Evolutionary conservation across 2,888 invertebrate species (phyloP).

Genomic region (Polia nebulosa): DNA sequence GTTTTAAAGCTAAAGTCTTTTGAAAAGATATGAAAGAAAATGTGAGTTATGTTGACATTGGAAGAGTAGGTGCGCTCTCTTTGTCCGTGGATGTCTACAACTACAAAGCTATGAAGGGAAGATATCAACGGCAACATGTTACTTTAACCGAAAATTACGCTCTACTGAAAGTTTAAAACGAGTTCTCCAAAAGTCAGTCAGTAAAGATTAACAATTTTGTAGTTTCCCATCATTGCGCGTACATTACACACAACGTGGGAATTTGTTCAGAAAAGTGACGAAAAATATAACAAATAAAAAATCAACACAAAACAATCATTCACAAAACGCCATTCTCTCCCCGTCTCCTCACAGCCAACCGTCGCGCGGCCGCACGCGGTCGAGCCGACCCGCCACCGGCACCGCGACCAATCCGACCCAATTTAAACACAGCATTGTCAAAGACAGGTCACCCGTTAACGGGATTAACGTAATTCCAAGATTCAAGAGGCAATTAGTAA

Average conservation of each 20-base stretch:
- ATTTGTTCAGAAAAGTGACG: background rate
- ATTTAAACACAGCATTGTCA: slow-evolving; percentile 45
- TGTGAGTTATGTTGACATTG: slow-evolving; percentile 14
- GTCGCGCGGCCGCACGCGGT: slow-evolving; percentile 13
- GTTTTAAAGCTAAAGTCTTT: slow-evolving; percentile 4
- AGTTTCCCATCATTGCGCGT: background rate
- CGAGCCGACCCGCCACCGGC: slow-evolving; percentile 14
- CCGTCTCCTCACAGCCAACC: slow-evolving; percentile 8
- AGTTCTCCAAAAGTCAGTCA: background rate
- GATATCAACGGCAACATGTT: background rate
- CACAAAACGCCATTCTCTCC: background rate
- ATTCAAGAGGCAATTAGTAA: slow-evolving; percentile 52
- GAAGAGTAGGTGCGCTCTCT: background rate
- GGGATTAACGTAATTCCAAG: slow-evolving; percentile 48
- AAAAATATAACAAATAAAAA: slow-evolving; percentile 1
- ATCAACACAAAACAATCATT: background rate
- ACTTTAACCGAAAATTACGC: background rate
- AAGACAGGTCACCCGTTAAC: slow-evolving; percentile 53
- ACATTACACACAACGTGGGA: background rate
- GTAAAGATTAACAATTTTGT: background rate
- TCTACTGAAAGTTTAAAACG: background rate
- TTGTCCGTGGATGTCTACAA: background rate
- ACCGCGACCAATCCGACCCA: slow-evolving; percentile 26
- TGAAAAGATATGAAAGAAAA: slow-evolving; percentile 11
- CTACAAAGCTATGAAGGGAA: background rate